Evolutionary conservation across 2,888 invertebrate genomes (phyloP).

Genomic region (Megamerina dolium): DNA sequence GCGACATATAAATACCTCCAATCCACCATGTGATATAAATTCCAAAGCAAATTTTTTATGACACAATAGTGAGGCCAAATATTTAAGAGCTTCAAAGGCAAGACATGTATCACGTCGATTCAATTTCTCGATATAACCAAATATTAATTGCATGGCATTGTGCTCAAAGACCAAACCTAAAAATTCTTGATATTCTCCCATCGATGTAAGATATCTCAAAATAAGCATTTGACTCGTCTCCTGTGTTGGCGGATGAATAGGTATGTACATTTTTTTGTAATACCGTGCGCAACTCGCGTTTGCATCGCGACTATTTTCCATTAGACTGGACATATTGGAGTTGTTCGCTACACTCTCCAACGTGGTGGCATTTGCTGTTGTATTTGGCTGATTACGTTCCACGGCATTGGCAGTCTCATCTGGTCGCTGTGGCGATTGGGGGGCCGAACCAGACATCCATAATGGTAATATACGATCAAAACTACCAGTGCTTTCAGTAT

Average conservation of each 20-base stretch:
- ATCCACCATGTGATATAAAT: constrained; percentile 82
- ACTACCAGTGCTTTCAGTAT: constrained; percentile 19
- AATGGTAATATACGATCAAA: constrained; percentile 41
- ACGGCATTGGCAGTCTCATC: constrained; percentile 14
- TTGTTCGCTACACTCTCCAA: constrained; percentile 31
- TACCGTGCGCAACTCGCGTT: constrained; percentile 27
- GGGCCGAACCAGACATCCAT: constrained; percentile 41
- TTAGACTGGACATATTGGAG: constrained; percentile 42
- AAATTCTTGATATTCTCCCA: constrained; percentile 98
- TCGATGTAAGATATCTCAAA: constrained; percentile 87
- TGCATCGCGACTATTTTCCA: constrained; percentile 46
- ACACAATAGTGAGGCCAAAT: constrained; percentile 87
- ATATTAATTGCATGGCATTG: constrained; percentile 81
- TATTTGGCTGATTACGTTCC: not conserved
- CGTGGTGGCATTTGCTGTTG: constrained; percentile 8
- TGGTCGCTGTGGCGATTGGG: constrained; percentile 42
- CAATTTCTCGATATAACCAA: constrained; percentile 83
- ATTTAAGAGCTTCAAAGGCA: constrained; percentile 94
- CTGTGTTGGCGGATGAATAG: constrained; percentile 81
- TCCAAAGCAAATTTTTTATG: constrained; percentile 98
- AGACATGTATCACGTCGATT: constrained; percentile 85
- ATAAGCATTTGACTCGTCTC: constrained; percentile 90
- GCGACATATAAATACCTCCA: constrained; percentile 61
- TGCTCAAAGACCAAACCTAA: constrained; percentile 90
- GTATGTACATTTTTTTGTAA: constrained; percentile 54